These are phyloP conservation scores for Coregonus sp. DNA, from an alignment of 2,797 vertebrate genomes.

Conservation along the genomic window DNA sequence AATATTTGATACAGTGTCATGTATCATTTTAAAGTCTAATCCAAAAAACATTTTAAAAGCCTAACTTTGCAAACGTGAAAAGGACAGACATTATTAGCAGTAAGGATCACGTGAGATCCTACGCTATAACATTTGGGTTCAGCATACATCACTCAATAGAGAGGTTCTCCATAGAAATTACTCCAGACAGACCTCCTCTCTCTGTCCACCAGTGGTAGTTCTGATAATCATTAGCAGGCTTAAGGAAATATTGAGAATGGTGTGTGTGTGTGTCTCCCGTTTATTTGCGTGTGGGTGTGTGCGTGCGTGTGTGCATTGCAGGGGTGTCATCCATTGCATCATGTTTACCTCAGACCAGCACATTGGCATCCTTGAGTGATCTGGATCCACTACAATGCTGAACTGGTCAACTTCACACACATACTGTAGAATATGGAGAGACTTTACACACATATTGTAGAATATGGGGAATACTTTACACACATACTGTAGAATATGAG, in stretches of 20 bases:
- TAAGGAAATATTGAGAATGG: conserved; percentile 34
- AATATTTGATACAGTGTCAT: no score
- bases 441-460: no score
- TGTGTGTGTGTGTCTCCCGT: background rate
- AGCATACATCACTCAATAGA: conserved; percentile 41
- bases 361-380: background rate
- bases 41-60: background rate
- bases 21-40: no score
- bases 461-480: no score
- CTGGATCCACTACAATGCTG: background rate
- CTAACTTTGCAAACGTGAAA: background rate
- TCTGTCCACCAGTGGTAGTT: no score
- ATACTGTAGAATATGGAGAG: no score
- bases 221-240: conserved; percentile 48
- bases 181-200: conserved; percentile 26
- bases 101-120: background rate
- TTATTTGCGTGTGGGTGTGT: background rate
- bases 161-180: conserved; percentile 27
- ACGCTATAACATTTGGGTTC: conserved; percentile 39
- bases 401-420: no score
- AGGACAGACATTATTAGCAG: background rate
- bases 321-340: no score
- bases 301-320: background rate
- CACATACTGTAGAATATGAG: no score
- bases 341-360: background rate